Conservation (phyloP, 2,113 vertebrate genomes). For the Rissa tridactyla region DNA sequence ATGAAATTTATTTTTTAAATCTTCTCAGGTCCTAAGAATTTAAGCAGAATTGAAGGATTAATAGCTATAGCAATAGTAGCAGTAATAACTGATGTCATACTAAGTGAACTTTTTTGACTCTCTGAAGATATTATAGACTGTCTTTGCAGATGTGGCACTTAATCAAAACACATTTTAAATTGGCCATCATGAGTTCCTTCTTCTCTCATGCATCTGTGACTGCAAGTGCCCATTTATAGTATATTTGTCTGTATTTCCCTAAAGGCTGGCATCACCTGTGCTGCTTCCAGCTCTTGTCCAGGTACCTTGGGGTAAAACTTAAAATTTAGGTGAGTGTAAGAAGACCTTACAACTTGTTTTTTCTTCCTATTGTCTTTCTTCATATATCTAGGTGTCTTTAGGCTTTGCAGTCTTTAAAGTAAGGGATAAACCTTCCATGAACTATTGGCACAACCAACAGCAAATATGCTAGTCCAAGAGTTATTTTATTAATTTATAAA, state of each 20-base stretch:
- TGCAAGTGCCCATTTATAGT: background rate
- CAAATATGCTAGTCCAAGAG: background rate
- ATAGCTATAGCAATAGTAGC: background rate
- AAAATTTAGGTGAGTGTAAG: background rate
- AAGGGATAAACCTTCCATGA: background rate
- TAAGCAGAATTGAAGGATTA: background rate
- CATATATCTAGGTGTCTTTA: background rate
- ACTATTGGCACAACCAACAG: background rate
- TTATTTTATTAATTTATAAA: background rate
- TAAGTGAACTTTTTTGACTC: background rate
- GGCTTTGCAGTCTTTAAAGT: background rate
- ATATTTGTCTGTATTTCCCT: background rate
- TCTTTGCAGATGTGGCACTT: background rate
- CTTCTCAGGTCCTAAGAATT: background rate
- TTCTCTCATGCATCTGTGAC: background rate
- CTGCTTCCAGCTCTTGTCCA: background rate
- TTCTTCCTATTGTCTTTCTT: background rate
- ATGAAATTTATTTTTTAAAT: background rate
- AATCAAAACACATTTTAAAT: background rate
- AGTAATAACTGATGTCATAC: background rate
- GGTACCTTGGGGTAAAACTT: background rate
- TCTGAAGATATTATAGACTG: background rate
- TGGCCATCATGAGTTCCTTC: background rate
- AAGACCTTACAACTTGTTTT: background rate
- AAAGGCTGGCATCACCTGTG: background rate